A percentile compares a stretch with the other conserved stretches of the same genome.
phyloP scores from a whole-genome alignment of 2,888 invertebrate species.

The Polyommatus iphigenia region DNA sequence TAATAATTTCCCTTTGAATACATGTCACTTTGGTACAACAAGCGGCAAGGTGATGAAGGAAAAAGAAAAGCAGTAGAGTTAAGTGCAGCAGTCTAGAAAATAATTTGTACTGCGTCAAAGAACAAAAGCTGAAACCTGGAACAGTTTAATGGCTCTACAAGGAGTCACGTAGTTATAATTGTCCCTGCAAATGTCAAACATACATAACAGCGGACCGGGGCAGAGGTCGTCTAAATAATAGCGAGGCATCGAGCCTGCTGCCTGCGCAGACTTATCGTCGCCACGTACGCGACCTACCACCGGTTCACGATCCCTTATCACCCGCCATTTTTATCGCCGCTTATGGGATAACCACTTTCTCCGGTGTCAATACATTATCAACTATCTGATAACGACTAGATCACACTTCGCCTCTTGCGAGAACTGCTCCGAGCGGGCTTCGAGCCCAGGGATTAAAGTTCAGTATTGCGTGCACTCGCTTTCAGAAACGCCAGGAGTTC shows the following conservation, averaged over 20 bases:
- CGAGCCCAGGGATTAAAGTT: background rate
- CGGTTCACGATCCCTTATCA: constrained; percentile 21
- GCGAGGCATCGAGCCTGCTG: constrained; percentile 1
- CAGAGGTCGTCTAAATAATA: constrained; percentile 11
- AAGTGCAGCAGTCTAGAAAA: background rate
- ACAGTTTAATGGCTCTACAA: background rate
- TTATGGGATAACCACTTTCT: constrained; percentile 28
- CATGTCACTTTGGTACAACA: too few species aligned
- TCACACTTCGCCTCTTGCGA: constrained; percentile 5
- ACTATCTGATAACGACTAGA: constrained; percentile 28
- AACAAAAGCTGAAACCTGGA: background rate
- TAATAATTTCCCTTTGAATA: too few species aligned
- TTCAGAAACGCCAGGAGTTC: background rate
- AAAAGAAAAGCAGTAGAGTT: background rate
- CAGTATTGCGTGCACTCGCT: background rate
- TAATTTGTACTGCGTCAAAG: background rate
- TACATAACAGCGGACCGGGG: background rate
- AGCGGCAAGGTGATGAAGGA: background rate
- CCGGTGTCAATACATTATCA: constrained; percentile 32
- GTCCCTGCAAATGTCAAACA: constrained; percentile 15
- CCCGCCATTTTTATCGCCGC: constrained; percentile 23
- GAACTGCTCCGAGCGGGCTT: background rate
- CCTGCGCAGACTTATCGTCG: constrained; percentile 9
- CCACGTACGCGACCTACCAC: constrained; percentile 13
- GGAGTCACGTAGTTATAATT: constrained; percentile 5